A percentile compares a stretch with the other conserved stretches of the same genome.
phyloP scores from a whole-genome alignment of 2,888 invertebrate species.

The Caenorhabditis macrosperma region DNA sequence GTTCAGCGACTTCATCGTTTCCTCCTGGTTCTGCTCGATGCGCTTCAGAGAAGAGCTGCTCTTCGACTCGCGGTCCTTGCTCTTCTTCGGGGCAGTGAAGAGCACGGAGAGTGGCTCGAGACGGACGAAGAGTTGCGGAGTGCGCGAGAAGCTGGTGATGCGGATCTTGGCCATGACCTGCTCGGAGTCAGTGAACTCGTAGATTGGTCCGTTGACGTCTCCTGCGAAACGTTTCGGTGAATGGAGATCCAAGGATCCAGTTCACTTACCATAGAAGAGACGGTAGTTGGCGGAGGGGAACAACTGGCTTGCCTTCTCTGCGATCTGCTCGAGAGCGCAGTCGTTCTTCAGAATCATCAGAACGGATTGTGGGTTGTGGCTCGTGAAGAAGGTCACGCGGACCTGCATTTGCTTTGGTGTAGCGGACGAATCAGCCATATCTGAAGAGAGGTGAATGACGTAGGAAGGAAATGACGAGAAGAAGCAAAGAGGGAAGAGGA shows the following conservation, averaged over 20 bases:
- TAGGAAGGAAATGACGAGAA: not conserved
- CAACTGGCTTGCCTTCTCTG: constrained; percentile 33
- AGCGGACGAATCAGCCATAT: constrained; percentile 31
- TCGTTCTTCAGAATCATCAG: constrained; percentile 47
- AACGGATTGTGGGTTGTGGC: constrained; percentile 39
- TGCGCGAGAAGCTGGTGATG: constrained; percentile 45
- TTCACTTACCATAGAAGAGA: constrained; percentile 39
- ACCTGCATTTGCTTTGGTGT: constrained; percentile 47
- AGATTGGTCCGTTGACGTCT: constrained; percentile 47
- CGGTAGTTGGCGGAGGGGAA: constrained; percentile 38
- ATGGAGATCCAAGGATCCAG: too few relatives aligned
- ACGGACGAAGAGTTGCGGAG: constrained; percentile 44
- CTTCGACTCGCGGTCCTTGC: constrained; percentile 31
- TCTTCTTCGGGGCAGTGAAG: constrained; percentile 6
- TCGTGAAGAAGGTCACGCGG: constrained; percentile 48
- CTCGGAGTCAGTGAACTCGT: constrained; percentile 39
- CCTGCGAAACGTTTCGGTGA: too few relatives aligned
- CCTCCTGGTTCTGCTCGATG: constrained; percentile 37
- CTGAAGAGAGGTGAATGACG: not conserved
- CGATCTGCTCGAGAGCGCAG: constrained; percentile 29
- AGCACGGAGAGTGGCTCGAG: constrained; percentile 8
- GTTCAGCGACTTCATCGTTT: constrained; percentile 20
- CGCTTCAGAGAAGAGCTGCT: constrained; percentile 32
- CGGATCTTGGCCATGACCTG: constrained; percentile 45
- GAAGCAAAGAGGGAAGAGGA: not conserved